A percentile compares a stretch with the other conserved stretches of the same genome.
These are phyloP conservation scores for Vulpes ferrilata DNA, from an alignment of 2,113 vertebrate species.

Conservation along the genomic window DNA sequence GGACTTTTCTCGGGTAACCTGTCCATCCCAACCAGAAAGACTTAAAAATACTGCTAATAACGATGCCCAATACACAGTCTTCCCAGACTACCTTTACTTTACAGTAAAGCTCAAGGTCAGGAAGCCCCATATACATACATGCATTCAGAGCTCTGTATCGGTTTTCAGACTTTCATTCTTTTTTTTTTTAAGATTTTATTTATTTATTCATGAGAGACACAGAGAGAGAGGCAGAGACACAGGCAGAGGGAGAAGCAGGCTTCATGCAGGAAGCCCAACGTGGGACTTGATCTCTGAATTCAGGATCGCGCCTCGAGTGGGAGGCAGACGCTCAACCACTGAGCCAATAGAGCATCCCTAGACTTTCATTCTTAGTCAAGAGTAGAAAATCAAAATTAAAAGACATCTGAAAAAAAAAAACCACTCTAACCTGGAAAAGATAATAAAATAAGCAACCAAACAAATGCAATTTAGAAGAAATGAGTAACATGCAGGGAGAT, in stretches of 20 bases:
- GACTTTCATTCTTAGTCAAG: slow-evolving; percentile 9
- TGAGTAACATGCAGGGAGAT: neutral
- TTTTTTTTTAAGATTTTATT: too few species aligned
- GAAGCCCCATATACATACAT: neutral
- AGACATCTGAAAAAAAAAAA: neutral
- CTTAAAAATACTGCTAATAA: neutral
- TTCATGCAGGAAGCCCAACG: too few species aligned
- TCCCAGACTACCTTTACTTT: neutral
- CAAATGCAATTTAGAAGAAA: slow-evolving; percentile 5
- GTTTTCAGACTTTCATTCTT: slow-evolving; percentile 1
- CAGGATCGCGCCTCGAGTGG: too few species aligned
- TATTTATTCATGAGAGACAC: too few species aligned
- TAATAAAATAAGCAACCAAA: neutral
- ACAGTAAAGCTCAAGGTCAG: neutral
- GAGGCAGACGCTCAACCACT: too few species aligned
- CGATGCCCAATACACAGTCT: neutral
- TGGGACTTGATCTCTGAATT: too few species aligned
- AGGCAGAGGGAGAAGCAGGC: too few species aligned
- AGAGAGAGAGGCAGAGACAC: too few species aligned
- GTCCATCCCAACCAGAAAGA: neutral
- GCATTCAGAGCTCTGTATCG: neutral
- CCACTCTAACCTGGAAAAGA: neutral
- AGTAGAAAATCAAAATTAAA: slow-evolving; percentile 39
- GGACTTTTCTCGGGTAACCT: neutral
- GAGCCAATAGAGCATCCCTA: too few species aligned